Evolutionary conservation across 2,797 vertebrate genomes (phyloP).

Genomic region (Takifugu rubripes): DNA sequence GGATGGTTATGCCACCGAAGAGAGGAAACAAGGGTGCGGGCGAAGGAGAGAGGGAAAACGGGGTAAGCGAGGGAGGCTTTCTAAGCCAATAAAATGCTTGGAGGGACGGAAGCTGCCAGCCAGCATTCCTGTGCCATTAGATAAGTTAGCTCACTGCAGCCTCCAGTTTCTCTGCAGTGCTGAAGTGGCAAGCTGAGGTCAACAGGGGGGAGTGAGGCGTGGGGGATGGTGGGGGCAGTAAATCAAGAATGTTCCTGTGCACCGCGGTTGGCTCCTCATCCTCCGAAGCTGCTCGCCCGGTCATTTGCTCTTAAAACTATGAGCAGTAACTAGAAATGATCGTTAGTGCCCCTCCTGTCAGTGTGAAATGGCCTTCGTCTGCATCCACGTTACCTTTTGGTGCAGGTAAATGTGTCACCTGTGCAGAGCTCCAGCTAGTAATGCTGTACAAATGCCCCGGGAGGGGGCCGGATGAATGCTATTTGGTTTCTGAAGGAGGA

Average conservation of each 20-base stretch:
- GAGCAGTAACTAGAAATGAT: conserved; percentile 25
- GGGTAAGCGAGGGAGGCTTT: conserved; percentile 66
- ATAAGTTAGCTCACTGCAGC: conserved; percentile 73
- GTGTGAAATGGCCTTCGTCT: conserved; percentile 13
- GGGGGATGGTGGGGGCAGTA: conserved; percentile 44
- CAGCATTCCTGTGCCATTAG: conserved; percentile 79
- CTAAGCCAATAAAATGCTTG: conserved; percentile 75
- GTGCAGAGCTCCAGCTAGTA: neutral
- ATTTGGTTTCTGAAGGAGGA: conserved; percentile 18
- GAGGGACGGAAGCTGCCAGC: conserved; percentile 73
- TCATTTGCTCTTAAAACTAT: conserved; percentile 39
- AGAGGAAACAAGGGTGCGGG: conserved; percentile 60
- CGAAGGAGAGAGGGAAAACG: conserved; percentile 60
- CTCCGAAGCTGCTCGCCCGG: conserved; percentile 34
- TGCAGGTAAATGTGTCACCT: neutral
- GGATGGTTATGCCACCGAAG: conserved; percentile 62
- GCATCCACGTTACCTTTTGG: neutral
- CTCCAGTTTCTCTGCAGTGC: conserved; percentile 74
- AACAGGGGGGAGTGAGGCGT: conserved; percentile 44
- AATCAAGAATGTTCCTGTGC: conserved; percentile 50
- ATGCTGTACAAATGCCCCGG: neutral
- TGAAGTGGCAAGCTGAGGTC: conserved; percentile 75
- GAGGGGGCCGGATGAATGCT: conserved; percentile 12
- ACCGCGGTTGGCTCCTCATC: conserved; percentile 36
- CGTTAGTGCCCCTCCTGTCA: conserved; percentile 11